A percentile compares a stretch with the other conserved stretches of the same genome.
phyloP scores from a whole-genome alignment of 2,888 invertebrate genomes.

The Cataglyphis livida region DNA sequence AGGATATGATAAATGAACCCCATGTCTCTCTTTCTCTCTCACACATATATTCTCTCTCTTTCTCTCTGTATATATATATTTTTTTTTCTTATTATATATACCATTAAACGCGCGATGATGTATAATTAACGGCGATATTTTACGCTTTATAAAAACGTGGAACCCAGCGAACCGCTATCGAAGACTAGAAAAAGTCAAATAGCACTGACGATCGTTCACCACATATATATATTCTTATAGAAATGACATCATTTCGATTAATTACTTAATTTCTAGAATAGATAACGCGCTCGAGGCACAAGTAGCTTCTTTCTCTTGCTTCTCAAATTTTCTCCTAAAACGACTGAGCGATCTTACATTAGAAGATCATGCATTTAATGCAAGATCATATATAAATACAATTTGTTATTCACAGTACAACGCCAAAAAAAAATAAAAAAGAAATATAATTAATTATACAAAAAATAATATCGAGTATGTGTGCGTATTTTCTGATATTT shows the following conservation, averaged over 20 bases:
- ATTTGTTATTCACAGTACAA: neutral
- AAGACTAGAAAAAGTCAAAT: constrained; percentile 64
- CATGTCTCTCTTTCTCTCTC: constrained; percentile 16
- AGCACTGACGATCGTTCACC: constrained; percentile 65
- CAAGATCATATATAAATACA: neutral
- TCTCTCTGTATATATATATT: constrained; percentile 1
- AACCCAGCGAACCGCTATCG: constrained; percentile 59
- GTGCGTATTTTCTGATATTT: neutral
- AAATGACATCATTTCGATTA: constrained; percentile 58
- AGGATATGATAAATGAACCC: constrained; percentile 26
- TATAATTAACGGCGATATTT: constrained; percentile 42
- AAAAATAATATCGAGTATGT: neutral
- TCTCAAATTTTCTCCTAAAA: constrained; percentile 48
- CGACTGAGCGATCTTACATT: constrained; percentile 51
- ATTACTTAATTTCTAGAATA: constrained; percentile 63
- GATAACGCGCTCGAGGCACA: constrained; percentile 69
- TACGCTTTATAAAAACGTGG: constrained; percentile 48
- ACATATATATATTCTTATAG: constrained; percentile 62
- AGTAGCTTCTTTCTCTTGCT: constrained; percentile 63
- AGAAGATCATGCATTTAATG: neutral
- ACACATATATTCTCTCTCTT: neutral
- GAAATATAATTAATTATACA: neutral
- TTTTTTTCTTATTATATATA: constrained; percentile 31
- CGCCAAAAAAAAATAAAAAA: neutral
- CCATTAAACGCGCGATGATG: constrained; percentile 44